Percentiles rank a stretch among this genome's conserved stretches.
Evolutionary conservation across 2,797 vertebrate genomes (phyloP).

Genomic region (Syngnathus acus): DNA sequence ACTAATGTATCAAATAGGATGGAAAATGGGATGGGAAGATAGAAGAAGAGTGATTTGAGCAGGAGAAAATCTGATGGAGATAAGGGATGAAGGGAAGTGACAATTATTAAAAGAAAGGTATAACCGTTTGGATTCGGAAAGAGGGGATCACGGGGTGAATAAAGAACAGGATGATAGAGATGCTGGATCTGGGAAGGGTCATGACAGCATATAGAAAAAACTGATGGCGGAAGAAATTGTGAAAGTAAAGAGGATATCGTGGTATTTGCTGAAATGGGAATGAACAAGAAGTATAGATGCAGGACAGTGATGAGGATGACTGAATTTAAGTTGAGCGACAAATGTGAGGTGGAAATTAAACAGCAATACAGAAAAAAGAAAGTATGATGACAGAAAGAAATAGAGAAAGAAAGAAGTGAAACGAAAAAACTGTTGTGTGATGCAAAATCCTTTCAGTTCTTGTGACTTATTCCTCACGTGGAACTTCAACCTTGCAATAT

Average conservation of each 20-base stretch:
- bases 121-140: slow-evolving; percentile 45
- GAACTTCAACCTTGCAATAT: background rate
- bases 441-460: background rate
- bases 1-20: background rate
- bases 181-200: background rate
- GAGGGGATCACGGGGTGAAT: slow-evolving; percentile 29
- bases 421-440: background rate
- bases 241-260: background rate
- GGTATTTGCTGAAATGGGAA: slow-evolving; percentile 1
- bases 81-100: slow-evolving; percentile 53
- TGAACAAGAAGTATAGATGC: background rate
- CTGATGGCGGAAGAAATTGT: background rate
- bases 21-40: slow-evolving; percentile 27
- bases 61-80: slow-evolving; percentile 44
- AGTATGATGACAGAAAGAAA: slow-evolving; percentile 4
- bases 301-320: background rate
- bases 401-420: background rate
- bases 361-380: background rate
- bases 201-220: background rate
- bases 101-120: slow-evolving; percentile 34
- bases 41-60: slow-evolving; percentile 30
- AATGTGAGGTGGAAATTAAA: background rate
- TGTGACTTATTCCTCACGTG: background rate
- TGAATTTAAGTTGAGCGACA: background rate
- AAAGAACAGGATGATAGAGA: slow-evolving; percentile 16